Base-by-base conservation (phyloP, 2,113 vertebrate genomes). In the Anser brachyrhynchus region DNA sequence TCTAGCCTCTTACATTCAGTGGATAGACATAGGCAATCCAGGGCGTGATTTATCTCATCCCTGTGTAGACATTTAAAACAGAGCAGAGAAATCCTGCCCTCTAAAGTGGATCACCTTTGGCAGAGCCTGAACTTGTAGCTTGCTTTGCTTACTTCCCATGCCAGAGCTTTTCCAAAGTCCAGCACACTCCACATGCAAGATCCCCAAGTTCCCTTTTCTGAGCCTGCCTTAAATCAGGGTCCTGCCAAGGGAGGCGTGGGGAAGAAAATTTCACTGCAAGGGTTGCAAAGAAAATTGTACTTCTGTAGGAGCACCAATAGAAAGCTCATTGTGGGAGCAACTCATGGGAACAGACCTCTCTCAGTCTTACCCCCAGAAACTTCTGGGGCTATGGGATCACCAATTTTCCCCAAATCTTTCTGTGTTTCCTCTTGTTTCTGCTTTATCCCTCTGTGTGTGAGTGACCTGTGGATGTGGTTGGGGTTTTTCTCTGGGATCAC, bases 401-500 rank as follows among this genome's bases (percentile, higher is more conserved):
- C 46, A 49, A 6, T 49, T 21, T 49, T 49, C 46, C 46, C 33
- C 28, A 69, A 18, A 73, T 19, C 35, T 39, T 84, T 9, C 52
- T 33, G 0, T 54, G 39, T 5, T 10, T 70, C 33, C 46, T 25
- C 13, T 29, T 31, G 28, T 18, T 52, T 54, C 33, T 65, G 33
- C 25, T 43, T 65, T 21, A 1, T 8, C 14, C 77, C 33, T 49
- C 7, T 11, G 39, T 1, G 1, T 46, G 69, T 26, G n/a, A 79
- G 6, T 19, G 41, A 3, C 0, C 0, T 21, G 21, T 12, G n/a
- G 16, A 1, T 33, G 41, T 33, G 46, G 55, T 13, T 85, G 51
- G 23, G n/a, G 26, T 8, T 65, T 82, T 84, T 21, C 57, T 72
- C 49, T 85, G 81, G 44, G 41, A 75, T 2, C 0, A 2, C n/a